phyloP scores from a whole-genome alignment of 2,888 invertebrate genomes.

The Arge pagana region DNA sequence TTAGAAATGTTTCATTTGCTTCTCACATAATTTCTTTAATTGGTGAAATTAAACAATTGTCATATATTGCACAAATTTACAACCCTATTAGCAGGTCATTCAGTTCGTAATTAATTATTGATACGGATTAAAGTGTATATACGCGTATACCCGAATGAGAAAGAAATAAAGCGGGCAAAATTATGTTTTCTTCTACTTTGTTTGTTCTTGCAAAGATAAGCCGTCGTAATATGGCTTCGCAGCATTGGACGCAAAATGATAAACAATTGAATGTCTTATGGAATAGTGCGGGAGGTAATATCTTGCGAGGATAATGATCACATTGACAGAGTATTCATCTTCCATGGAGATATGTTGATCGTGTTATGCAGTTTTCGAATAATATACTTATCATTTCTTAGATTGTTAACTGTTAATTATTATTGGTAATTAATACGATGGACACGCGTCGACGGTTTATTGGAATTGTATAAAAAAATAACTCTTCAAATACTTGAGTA shows the following conservation, averaged over 20 bases:
- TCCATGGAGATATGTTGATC: constrained; percentile 13
- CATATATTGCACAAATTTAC: constrained; percentile 10
- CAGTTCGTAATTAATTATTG: neutral
- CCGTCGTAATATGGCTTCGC: no score
- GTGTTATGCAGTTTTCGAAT: constrained; percentile 3
- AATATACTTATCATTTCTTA: constrained; percentile 6
- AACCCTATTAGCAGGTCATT: constrained; percentile 3
- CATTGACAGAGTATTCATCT: constrained; percentile 7
- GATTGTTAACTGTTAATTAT: constrained; percentile 5
- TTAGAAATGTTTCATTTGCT: no score
- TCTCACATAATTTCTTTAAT: no score
- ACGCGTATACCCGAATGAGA: no score
- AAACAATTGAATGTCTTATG: constrained; percentile 5
- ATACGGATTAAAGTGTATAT: neutral
- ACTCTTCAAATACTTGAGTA: constrained; percentile 9
- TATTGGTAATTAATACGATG: constrained; percentile 8
- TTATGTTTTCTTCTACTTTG: neutral
- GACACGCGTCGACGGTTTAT: neutral
- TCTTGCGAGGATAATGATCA: neutral
- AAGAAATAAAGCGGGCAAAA: no score
- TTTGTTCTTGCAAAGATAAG: neutral
- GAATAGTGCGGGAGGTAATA: constrained; percentile 1
- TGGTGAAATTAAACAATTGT: no score
- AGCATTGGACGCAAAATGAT: constrained; percentile 8
- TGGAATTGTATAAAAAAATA: constrained; percentile 18